phyloP scores from a whole-genome alignment of 2,888 invertebrate genomes.

The Steinernema carpocapsae region DNA sequence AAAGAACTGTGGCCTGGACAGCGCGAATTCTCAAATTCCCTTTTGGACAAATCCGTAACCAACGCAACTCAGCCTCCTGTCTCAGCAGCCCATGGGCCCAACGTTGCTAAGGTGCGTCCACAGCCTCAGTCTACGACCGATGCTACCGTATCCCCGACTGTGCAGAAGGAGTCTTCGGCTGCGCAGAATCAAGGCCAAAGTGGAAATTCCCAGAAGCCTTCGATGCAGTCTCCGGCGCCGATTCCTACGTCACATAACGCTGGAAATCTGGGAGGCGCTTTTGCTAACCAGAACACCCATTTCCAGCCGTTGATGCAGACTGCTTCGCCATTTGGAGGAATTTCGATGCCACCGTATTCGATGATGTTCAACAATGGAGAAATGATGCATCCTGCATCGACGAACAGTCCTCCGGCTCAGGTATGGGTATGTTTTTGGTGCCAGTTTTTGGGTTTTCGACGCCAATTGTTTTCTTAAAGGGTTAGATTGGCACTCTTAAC shows the following conservation, averaged over 20 bases:
- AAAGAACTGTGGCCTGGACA: not conserved
- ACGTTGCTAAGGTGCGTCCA: constrained; percentile 41
- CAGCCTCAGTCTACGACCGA: constrained; percentile 37
- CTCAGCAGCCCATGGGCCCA: constrained; percentile 36
- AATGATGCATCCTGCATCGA: constrained; percentile 7
- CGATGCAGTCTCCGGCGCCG: not conserved
- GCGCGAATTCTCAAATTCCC: not conserved
- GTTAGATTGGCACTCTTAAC: too few relatives aligned
- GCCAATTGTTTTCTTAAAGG: too few relatives aligned
- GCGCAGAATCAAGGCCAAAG: not conserved
- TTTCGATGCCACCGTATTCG: not conserved
- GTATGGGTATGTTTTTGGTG: not conserved
- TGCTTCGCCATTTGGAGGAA: constrained; percentile 18
- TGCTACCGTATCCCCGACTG: not conserved
- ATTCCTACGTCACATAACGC: not conserved
- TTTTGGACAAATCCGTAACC: not conserved
- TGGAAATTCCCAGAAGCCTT: not conserved
- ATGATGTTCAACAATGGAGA: constrained; percentile 23
- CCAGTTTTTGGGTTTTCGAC: too few relatives aligned
- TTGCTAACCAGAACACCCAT: constrained; percentile 3
- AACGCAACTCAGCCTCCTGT: not conserved
- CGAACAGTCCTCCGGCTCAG: constrained; percentile 5
- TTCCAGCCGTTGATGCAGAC: constrained; percentile 9
- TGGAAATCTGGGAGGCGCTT: not conserved
- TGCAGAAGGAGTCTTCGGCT: constrained; percentile 2